phyloP scores from a whole-genome alignment of 2,113 vertebrate genomes.

The Ammodytes dubius region DNA sequence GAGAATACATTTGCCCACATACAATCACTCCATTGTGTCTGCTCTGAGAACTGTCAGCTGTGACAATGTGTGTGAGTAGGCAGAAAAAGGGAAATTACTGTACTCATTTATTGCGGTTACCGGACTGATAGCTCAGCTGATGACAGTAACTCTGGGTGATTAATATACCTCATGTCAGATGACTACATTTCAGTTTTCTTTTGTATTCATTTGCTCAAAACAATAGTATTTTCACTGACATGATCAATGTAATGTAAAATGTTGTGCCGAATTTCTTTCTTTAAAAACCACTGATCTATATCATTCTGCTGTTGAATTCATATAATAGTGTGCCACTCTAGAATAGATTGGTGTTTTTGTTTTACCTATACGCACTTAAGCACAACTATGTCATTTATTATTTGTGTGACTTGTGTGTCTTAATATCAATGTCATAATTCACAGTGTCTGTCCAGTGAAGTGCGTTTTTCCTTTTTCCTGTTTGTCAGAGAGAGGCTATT shows the following conservation, averaged over 20 bases:
- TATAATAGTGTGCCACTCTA: background rate
- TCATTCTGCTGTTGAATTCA: background rate
- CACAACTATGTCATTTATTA: background rate
- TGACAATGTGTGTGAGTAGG: slow-evolving; percentile 39
- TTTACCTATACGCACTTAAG: background rate
- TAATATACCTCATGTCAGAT: slow-evolving; percentile 6
- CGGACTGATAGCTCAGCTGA: slow-evolving; percentile 7
- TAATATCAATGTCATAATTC: slow-evolving; percentile 31
- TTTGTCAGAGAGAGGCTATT: slow-evolving; percentile 63
- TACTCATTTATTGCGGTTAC: slow-evolving; percentile 22
- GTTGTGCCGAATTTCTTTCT: background rate
- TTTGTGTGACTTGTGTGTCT: slow-evolving; percentile 16
- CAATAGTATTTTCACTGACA: background rate
- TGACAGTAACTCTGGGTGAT: slow-evolving; percentile 32
- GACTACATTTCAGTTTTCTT: background rate
- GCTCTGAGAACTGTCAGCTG: slow-evolving; percentile 39
- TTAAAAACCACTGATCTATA: background rate
- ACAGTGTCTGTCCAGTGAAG: slow-evolving; percentile 29
- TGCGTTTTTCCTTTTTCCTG: slow-evolving; percentile 80
- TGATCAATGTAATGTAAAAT: background rate
- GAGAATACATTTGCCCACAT: slow-evolving; percentile 46
- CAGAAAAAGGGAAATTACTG: slow-evolving; percentile 40
- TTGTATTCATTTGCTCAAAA: no score
- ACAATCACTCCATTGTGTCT: slow-evolving; percentile 61
- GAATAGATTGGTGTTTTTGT: background rate